Evolutionary conservation across 2,888 invertebrate species (phyloP).

Genomic region (Campoplex nolae): DNA sequence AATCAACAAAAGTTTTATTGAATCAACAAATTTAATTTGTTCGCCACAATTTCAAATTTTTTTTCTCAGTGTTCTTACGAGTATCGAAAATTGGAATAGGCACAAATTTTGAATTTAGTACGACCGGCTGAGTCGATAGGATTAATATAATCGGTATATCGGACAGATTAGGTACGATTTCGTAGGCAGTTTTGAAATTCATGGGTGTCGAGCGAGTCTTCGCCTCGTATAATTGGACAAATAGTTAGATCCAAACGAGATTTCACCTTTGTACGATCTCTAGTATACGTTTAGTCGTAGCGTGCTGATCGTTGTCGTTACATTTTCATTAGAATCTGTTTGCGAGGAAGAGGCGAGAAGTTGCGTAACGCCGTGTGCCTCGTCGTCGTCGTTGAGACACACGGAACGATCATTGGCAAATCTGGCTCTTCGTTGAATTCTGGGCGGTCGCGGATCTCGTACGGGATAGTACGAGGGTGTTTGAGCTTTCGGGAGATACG

Average conservation of each 20-base stretch:
- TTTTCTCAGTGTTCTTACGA: too few species aligned
- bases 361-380: neutral
- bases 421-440: neutral
- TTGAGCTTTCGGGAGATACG: neutral
- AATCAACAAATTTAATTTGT: too few species aligned
- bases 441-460: neutral
- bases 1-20: too few species aligned
- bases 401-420: neutral
- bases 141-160: neutral
- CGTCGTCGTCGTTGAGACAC: neutral
- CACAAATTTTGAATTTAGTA: too few species aligned
- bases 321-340: constrained; percentile 20
- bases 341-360: neutral
- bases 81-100: too few species aligned
- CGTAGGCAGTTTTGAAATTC: neutral
- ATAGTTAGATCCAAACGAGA: neutral
- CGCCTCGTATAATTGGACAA: neutral
- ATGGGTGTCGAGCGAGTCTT: neutral
- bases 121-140: too few species aligned
- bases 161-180: neutral
- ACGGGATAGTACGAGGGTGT: neutral
- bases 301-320: neutral
- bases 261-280: neutral
- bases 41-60: too few species aligned
- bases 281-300: neutral